Percentiles rank a stretch among this genome's conserved stretches.
These are phyloP conservation scores for Pantherophis alleghaniensis DNA, from an alignment of 2,797 vertebrate species.

Conservation along the genomic window DNA sequence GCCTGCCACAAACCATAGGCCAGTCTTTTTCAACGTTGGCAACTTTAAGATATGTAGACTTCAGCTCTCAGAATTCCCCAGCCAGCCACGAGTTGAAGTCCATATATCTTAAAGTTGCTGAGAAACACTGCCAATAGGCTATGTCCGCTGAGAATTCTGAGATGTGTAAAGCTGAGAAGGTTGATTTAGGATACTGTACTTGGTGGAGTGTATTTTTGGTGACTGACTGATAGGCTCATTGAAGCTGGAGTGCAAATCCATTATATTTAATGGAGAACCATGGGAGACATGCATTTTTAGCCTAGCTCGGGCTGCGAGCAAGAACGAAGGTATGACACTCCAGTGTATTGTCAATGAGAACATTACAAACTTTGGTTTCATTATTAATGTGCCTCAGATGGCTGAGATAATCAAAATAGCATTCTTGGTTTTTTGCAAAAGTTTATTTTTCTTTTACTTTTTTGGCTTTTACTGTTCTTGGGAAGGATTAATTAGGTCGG, in stretches of 20 bases:
- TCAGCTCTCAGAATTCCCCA: background rate
- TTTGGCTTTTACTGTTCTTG: background rate
- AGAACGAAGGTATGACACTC: background rate
- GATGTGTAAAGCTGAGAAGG: background rate
- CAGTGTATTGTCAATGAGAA: background rate
- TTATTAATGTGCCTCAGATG: constrained; percentile 19
- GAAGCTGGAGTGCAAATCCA: background rate
- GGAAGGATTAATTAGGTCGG: background rate
- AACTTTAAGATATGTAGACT: background rate
- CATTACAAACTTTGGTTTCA: constrained; percentile 3
- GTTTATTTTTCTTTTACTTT: background rate
- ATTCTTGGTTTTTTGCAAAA: background rate
- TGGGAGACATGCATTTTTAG: background rate
- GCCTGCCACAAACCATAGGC: background rate
- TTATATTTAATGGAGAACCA: background rate
- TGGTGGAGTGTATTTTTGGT: background rate
- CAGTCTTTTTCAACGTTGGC: background rate
- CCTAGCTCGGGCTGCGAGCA: no score
- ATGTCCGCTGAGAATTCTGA: background rate
- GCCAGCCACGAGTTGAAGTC: background rate
- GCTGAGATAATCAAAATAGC: background rate
- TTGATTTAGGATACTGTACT: background rate
- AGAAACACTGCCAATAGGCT: background rate
- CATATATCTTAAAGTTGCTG: background rate
- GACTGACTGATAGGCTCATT: background rate